Evolutionary conservation across 2,113 vertebrate species (phyloP), one percentile per base, ranked within the genome.

Genomic region (Clupea harengus): DNA sequence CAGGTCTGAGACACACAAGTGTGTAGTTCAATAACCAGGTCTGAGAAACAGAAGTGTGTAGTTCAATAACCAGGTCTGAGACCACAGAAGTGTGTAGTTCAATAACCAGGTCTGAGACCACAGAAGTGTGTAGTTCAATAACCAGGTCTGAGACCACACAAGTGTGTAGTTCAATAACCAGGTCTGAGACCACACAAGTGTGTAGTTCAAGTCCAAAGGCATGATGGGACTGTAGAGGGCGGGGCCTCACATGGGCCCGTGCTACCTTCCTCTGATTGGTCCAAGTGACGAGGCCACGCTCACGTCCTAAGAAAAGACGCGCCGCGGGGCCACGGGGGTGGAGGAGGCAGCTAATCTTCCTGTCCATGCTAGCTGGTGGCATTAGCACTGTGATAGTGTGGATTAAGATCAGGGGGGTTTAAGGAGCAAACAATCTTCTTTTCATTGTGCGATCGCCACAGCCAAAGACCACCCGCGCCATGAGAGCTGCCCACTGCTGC

Each of bases 391-490:
- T 88, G 86, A 90, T 92, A 89, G 89, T 84, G 13, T 72, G 93
- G 94, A 96, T 93, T 94, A 94, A 93, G 92, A 89, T 95, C 92
- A 92, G 86, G 86, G 52, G 52, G 90, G 87, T 87, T 95, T 94
- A 93, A 88, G 89, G 89, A 91, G 89, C 94, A 94, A 95, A 94
- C 95, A 95, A 92, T 83, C 90, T 92, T 90, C 90, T 95, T 94
- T 95, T 92, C 90, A 88, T 91, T 90, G 91, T 86, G 89, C 89
- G 88, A 93, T 92, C 90, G 88, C 85, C 92, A 80, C 91, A 85
- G 81, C 89, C 84, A 60, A 88, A 88, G 82, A 92, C 85, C 90
- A 88, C 84, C 91, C 90, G 87, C 91, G 85, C 78, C 93, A 97
- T 97, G 96, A 91, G 92, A 92, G 91, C 92, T 85, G 88, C 92